A percentile compares a stretch with the other conserved stretches of the same genome.
Evolutionary conservation across 2,888 invertebrate species (phyloP).

Genomic region (Tridacna crocea): DNA sequence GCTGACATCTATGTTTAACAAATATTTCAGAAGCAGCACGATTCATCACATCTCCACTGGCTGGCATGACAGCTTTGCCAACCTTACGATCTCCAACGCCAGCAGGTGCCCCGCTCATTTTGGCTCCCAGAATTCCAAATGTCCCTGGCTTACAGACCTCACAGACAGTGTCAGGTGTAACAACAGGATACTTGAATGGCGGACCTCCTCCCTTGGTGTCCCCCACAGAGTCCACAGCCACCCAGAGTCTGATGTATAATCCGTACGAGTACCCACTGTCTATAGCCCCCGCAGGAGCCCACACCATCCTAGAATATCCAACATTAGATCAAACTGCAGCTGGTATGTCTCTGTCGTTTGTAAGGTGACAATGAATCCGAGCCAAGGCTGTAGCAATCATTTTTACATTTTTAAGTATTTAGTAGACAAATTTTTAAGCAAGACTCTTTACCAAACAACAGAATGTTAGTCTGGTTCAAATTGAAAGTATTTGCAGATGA

Average conservation of each 20-base stretch:
- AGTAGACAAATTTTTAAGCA: background rate
- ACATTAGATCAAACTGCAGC: conserved; percentile 75
- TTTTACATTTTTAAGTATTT: background rate
- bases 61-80: conserved; percentile 64
- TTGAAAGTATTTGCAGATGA: background rate
- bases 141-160: conserved; percentile 48
- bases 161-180: conserved; percentile 57
- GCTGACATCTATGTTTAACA: no score
- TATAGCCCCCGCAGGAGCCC: conserved; percentile 63
- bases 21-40: conserved; percentile 70
- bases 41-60: conserved; percentile 69
- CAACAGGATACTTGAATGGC: conserved; percentile 73
- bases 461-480: no score
- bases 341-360: conserved; percentile 77
- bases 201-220: conserved; percentile 87
- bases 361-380: conserved; percentile 57
- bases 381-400: background rate
- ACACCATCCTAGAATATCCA: conserved; percentile 78
- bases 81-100: conserved; percentile 88
- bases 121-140: conserved; percentile 88
- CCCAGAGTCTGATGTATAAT: conserved; percentile 74
- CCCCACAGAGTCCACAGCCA: conserved; percentile 87
- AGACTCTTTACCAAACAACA: background rate
- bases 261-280: conserved; percentile 76
- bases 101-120: conserved; percentile 95